Evolutionary conservation across 2,113 vertebrate species (phyloP).

Genomic region (Corapipo altera): DNA sequence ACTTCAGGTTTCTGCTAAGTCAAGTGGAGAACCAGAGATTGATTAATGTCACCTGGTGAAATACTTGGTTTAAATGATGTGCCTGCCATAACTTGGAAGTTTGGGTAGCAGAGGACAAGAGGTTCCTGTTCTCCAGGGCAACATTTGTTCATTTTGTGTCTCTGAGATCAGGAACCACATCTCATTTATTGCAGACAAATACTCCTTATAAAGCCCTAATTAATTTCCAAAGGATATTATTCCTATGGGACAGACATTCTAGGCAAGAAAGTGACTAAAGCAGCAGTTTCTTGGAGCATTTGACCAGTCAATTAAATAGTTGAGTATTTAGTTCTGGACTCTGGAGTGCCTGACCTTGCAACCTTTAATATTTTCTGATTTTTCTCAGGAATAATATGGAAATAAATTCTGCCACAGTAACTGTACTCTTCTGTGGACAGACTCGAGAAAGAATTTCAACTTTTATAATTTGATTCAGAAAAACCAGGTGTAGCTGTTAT

Average conservation of each 20-base stretch:
- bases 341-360: background rate
- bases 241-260: background rate
- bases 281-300: background rate
- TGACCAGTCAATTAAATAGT: background rate
- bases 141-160: background rate
- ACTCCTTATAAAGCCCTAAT: background rate
- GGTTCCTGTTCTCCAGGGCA: background rate
- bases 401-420: background rate
- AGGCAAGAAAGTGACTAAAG: background rate
- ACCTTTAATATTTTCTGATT: background rate
- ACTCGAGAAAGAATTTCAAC: background rate
- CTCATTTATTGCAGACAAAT: background rate
- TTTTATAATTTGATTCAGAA: background rate
- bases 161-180: background rate
- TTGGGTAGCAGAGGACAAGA: background rate
- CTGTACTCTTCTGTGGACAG: background rate
- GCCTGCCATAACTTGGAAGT: background rate
- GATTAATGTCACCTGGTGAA: background rate
- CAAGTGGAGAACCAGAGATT: background rate
- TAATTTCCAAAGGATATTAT: background rate
- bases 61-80: background rate
- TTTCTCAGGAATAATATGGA: background rate
- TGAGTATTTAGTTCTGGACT: background rate
- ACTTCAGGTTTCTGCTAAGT: constrained; percentile 1
- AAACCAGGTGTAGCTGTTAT: background rate